These are phyloP conservation scores for Heliconius melpomene DNA, from an alignment of 1,140 invertebrate genomes.

Conservation along the genomic window DNA sequence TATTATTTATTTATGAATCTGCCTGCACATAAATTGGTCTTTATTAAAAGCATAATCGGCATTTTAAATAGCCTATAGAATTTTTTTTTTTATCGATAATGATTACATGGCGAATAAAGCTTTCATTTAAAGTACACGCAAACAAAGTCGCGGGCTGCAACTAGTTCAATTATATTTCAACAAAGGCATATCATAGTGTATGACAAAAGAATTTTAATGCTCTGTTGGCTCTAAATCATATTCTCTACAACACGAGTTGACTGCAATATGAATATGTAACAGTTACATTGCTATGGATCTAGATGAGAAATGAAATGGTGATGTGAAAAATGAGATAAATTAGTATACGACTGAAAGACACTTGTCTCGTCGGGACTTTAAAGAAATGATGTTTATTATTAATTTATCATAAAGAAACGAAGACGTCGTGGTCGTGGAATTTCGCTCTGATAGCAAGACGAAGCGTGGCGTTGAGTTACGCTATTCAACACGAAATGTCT, in stretches of 20 bases:
- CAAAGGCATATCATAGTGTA: neutral
- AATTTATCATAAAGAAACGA: too few relatives aligned
- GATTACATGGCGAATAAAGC: too few relatives aligned
- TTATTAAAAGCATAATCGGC: too few relatives aligned
- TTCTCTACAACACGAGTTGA: neutral
- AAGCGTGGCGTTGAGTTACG: neutral
- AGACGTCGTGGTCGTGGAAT: too few relatives aligned
- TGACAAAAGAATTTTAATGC: conserved; percentile 10
- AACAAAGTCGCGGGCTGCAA: too few relatives aligned
- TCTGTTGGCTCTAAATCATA: neutral
- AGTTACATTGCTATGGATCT: conserved; percentile 2
- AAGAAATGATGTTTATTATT: too few relatives aligned
- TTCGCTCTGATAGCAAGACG: too few relatives aligned
- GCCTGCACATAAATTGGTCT: too few relatives aligned
- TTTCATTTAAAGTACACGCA: too few relatives aligned
- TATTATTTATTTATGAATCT: too few relatives aligned
- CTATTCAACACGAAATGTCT: neutral
- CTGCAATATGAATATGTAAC: neutral
- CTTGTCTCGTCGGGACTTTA: neutral
- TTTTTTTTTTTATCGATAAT: too few relatives aligned
- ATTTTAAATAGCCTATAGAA: too few relatives aligned
- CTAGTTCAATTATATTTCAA: neutral
- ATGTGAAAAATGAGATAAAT: neutral
- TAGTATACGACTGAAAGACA: neutral
- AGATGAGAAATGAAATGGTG: neutral